Base-by-base conservation (phyloP, 2,888 invertebrate genomes). In the Ennomos fuscantarius region DNA sequence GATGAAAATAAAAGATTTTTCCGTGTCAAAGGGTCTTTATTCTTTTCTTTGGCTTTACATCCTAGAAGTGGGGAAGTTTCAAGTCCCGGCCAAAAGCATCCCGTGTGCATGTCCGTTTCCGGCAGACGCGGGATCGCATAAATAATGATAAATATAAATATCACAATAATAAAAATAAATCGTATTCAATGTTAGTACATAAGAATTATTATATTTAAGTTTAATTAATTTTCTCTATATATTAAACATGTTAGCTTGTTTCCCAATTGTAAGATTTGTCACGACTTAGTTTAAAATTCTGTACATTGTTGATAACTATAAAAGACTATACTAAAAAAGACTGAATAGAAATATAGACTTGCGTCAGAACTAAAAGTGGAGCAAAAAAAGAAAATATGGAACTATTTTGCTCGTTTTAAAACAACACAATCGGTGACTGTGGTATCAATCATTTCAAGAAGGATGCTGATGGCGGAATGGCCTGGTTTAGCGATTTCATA, bases 31-130 rank as follows among this genome's bases (percentile, higher is more conserved):
- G 72, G 74, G 74, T 72, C 70, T 81, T 86, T 84, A 84, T 81
- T 86, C 84, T 83, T 85, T 84, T 84, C 84, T 87, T 88, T 87
- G 87, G 84, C 77, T 85, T 79, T 77, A 53, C 57, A 82, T 79
- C 66, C 48, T 63, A 62, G 52, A 60, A 54, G 54, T 59, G 41
- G 46, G 49, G 51, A 63, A 62, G 49, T 50, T 42, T 55, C 40
- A 54, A 55, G 53, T 49, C 60, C 55, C 59, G 41, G 48, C 42
- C 45, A 43, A 40, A 52, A 55, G 47, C 54, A 43, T 52, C 41
- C n/a, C n/a, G n/a, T n/a, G n/a, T n/a, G n/a, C n/a, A n/a, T 53
- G 41, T 45, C 47, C 49, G 32, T 59, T 35, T 9, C 46, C 41
- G 15, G 8, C 36, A 41, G 49, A 55, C 51, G 50, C 53, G 37